These are phyloP conservation scores for Sclerodermus sp. DNA, from an alignment of 2,888 invertebrate species.

Conservation along the genomic window DNA sequence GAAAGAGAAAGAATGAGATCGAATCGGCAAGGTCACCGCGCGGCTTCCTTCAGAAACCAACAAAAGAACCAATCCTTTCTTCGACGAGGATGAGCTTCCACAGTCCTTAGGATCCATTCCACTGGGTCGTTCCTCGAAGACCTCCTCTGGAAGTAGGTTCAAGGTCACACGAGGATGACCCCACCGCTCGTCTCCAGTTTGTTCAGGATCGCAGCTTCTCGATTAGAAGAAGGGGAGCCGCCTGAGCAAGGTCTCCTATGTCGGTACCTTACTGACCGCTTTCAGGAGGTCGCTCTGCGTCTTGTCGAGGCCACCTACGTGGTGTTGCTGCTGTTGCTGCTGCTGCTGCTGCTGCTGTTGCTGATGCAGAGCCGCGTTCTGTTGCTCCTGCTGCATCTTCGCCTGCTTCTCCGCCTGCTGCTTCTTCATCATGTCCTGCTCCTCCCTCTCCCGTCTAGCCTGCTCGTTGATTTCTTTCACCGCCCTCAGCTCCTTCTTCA, in stretches of 20 bases:
- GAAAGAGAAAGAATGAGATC: background rate
- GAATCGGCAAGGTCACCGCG: slow-evolving; percentile 11
- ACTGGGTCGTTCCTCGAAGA: too few species aligned
- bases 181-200: background rate
- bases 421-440: slow-evolving; percentile 88
- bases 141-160: too few species aligned
- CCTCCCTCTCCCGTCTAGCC: slow-evolving; percentile 85
- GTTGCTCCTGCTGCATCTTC: slow-evolving; percentile 74
- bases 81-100: too few species aligned
- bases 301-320: slow-evolving; percentile 75
- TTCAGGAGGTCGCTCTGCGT: slow-evolving; percentile 75
- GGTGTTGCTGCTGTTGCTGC: slow-evolving; percentile 73
- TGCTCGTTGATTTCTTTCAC: slow-evolving; percentile 95
- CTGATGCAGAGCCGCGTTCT: slow-evolving; percentile 68
- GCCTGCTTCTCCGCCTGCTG: slow-evolving; percentile 87
- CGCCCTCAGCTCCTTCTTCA: slow-evolving; percentile 92
- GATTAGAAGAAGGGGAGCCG: slow-evolving; percentile 36
- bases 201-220: slow-evolving; percentile 24
- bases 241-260: slow-evolving; percentile 63
- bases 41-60: slow-evolving; percentile 19
- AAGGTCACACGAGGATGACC: too few species aligned
- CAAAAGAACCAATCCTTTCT: too few species aligned
- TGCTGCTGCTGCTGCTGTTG: slow-evolving; percentile 71
- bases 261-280: slow-evolving; percentile 75
- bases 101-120: too few species aligned